These are phyloP conservation scores for Heliothis peltigera DNA, from an alignment of 2,888 invertebrate species.

Conservation along the genomic window DNA sequence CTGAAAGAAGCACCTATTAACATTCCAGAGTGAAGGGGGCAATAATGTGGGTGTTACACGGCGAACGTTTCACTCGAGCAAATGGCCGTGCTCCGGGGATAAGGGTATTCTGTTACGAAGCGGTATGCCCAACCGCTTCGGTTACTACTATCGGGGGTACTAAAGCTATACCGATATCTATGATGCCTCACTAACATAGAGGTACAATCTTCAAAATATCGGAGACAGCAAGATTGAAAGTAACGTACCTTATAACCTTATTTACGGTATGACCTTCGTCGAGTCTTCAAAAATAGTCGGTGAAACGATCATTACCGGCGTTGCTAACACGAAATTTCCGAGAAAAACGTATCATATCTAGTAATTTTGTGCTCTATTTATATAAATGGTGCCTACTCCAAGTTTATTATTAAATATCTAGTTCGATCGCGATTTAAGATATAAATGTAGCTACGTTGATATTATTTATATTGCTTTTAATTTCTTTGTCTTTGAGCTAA, in stretches of 20 bases:
- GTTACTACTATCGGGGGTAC: constrained; percentile 34
- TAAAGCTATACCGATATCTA: constrained; percentile 12
- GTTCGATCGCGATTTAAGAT: not conserved
- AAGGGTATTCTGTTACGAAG: constrained; percentile 59
- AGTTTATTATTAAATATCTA: not conserved
- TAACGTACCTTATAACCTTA: constrained; percentile 2
- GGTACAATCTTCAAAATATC: constrained; percentile 7
- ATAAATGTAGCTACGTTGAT: not conserved
- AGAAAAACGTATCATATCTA: not conserved
- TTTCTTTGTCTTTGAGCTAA: too few species aligned
- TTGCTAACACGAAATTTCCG: not conserved
- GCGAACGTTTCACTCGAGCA: constrained; percentile 77
- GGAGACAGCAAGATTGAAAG: constrained; percentile 11
- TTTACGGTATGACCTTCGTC: constrained; percentile 2
- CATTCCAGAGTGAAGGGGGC: constrained; percentile 75
- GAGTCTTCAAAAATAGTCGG: not conserved
- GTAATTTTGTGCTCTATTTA: not conserved
- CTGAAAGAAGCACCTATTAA: constrained; percentile 75
- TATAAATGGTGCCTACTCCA: not conserved
- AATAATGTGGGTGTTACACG: constrained; percentile 81
- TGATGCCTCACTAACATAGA: not conserved
- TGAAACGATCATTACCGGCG: not conserved
- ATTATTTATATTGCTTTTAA: too few species aligned
- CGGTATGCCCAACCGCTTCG: constrained; percentile 33
- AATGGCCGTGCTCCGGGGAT: constrained; percentile 73